Evolutionary conservation across 2,113 vertebrate species (phyloP).

Genomic region (Dicaeum eximium): DNA sequence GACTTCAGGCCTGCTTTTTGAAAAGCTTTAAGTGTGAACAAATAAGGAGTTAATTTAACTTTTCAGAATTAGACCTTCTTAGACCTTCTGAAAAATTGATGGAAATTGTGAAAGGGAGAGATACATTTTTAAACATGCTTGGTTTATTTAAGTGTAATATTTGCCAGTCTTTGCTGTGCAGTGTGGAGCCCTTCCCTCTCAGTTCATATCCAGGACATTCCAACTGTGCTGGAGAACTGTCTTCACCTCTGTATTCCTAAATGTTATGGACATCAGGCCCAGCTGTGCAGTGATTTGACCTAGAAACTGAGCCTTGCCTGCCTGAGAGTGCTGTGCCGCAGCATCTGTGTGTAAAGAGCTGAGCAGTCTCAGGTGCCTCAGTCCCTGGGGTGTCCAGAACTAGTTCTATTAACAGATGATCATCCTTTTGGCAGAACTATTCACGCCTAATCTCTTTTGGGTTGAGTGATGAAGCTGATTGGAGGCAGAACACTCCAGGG

Average conservation of each 20-base stretch:
- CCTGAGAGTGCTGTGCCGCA: not conserved
- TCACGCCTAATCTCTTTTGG: not conserved
- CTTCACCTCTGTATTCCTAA: not conserved
- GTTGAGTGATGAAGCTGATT: not conserved
- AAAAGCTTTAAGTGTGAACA: not conserved
- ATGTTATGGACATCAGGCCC: not conserved
- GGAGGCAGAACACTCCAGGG: not conserved
- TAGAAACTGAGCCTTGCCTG: not conserved
- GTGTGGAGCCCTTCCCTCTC: not conserved
- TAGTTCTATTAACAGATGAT: not conserved
- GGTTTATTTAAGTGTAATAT: not conserved
- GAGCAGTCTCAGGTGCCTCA: not conserved
- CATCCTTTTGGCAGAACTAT: not conserved
- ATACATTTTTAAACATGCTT: not conserved
- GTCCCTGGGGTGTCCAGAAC: not conserved
- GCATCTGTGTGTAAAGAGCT: not conserved
- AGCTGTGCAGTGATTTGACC: not conserved
- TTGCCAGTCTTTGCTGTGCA: not conserved
- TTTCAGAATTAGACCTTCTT: conserved; percentile 3
- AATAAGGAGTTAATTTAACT: conserved; percentile 10
- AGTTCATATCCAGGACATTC: not conserved
- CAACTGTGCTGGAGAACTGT: not conserved
- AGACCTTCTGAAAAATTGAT: conserved; percentile 3
- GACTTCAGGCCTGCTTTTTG: not conserved
- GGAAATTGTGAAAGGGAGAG: not conserved